Conservation (phyloP, 2,888 invertebrate genomes). For the Phortica okadai region DNA sequence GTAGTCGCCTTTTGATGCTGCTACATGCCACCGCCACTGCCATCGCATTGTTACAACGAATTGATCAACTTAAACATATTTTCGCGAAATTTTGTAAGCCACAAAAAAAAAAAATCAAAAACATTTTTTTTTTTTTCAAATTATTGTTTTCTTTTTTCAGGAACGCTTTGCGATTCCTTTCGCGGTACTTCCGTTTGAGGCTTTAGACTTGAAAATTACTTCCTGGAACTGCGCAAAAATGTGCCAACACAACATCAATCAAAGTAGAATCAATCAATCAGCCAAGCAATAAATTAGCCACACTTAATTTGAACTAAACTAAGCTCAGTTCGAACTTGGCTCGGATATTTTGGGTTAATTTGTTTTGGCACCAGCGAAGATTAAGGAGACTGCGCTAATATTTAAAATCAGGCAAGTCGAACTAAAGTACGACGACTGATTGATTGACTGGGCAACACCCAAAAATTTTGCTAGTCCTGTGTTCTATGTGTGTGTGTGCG, state of each 20-base stretch:
- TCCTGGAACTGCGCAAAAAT: constrained; percentile 47
- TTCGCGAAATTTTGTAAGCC: not conserved
- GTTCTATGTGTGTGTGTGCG: constrained; percentile 6
- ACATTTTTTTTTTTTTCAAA: too few species aligned
- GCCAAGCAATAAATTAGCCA: constrained; percentile 14
- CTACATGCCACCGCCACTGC: not conserved
- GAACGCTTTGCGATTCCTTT: not conserved
- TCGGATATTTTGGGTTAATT: constrained; percentile 52
- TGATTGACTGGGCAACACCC: constrained; percentile 15
- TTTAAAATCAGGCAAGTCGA: not conserved
- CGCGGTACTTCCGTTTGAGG: constrained; percentile 11
- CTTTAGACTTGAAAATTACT: not conserved
- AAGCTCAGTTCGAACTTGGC: constrained; percentile 25
- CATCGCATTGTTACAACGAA: not conserved
- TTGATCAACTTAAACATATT: not conserved
- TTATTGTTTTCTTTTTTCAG: not conserved
- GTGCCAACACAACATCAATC: constrained; percentile 65
- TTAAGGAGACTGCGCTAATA: not conserved
- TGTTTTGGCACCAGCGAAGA: constrained; percentile 25
- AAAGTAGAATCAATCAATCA: constrained; percentile 34
- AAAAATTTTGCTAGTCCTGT: constrained; percentile 3
- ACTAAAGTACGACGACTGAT: not conserved
- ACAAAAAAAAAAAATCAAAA: too few species aligned
- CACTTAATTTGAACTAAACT: not conserved
- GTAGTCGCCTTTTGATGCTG: constrained; percentile 52